These are phyloP conservation scores for Sparidentex hasta DNA, from an alignment of 2,797 vertebrate genomes.

Conservation along the genomic window DNA sequence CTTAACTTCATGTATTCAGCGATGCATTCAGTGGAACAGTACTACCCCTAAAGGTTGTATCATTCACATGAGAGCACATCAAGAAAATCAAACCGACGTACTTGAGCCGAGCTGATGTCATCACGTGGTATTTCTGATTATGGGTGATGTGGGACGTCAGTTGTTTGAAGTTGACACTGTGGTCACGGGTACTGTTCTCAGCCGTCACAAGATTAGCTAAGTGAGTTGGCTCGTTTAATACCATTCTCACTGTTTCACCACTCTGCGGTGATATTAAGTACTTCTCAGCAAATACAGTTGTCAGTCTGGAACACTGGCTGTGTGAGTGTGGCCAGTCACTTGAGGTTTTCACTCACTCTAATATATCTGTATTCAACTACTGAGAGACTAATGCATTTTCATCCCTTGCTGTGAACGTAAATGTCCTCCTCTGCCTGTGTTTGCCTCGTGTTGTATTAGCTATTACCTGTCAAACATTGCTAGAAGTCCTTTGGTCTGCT, in stretches of 20 bases:
- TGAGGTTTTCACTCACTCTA: background rate
- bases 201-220: constrained; percentile 26
- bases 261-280: background rate
- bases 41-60: background rate
- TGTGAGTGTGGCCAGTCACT: background rate
- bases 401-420: background rate
- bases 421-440: background rate
- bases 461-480: background rate
- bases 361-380: background rate
- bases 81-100: background rate
- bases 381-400: background rate
- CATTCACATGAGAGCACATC: background rate
- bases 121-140: background rate
- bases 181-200: constrained; percentile 18
- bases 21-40: background rate
- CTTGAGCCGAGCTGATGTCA: background rate
- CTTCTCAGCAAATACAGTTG: background rate
- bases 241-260: background rate
- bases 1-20: background rate
- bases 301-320: background rate
- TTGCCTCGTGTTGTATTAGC: background rate
- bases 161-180: constrained; percentile 21
- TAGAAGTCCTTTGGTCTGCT: constrained; percentile 11
- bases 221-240: constrained; percentile 23
- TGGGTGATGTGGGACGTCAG: background rate